Evolutionary conservation across 2,888 invertebrate species (phyloP).

Genomic region (Nomada fabriciana): DNA sequence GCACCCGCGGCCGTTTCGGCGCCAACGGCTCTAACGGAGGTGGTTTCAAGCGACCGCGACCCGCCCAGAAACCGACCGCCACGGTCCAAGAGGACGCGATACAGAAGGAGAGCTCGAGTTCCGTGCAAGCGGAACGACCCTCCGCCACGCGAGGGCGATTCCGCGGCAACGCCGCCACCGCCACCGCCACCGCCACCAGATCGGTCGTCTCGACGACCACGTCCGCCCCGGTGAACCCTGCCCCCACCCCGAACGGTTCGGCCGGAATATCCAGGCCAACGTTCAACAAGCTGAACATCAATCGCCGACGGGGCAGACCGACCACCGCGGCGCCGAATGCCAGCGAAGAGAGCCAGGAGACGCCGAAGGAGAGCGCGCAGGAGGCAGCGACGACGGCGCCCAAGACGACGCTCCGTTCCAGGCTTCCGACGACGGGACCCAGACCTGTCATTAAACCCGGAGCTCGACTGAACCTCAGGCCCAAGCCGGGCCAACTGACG

Average conservation of each 20-base stretch:
- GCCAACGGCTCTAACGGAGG: slow-evolving; percentile 57
- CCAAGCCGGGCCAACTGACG: slow-evolving; percentile 85
- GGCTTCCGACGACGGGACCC: slow-evolving; percentile 82
- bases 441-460: slow-evolving; percentile 88
- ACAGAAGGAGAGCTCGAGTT: slow-evolving; percentile 78
- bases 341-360: slow-evolving; percentile 67
- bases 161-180: slow-evolving; percentile 74
- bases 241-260: slow-evolving; percentile 38
- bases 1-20: slow-evolving; percentile 78
- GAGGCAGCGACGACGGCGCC: slow-evolving; percentile 64
- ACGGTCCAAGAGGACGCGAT: slow-evolving; percentile 75
- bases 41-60: slow-evolving; percentile 78
- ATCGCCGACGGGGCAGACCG: slow-evolving; percentile 78
- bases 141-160: slow-evolving; percentile 74
- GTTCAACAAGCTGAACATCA: slow-evolving; percentile 78
- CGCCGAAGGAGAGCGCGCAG: slow-evolving; percentile 52
- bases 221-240: slow-evolving; percentile 47
- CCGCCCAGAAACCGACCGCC: slow-evolving; percentile 71
- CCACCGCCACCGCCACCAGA: slow-evolving; percentile 50
- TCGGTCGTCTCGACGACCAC: slow-evolving; percentile 71
- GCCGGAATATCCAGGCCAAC: slow-evolving; percentile 72
- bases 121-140: slow-evolving; percentile 76
- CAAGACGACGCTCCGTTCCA: slow-evolving; percentile 67
- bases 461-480: slow-evolving; percentile 87
- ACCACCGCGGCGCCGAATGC: slow-evolving; percentile 71